phyloP scores from a whole-genome alignment of 1,140 invertebrate species.

The Drosophila pruinosa region DNA sequence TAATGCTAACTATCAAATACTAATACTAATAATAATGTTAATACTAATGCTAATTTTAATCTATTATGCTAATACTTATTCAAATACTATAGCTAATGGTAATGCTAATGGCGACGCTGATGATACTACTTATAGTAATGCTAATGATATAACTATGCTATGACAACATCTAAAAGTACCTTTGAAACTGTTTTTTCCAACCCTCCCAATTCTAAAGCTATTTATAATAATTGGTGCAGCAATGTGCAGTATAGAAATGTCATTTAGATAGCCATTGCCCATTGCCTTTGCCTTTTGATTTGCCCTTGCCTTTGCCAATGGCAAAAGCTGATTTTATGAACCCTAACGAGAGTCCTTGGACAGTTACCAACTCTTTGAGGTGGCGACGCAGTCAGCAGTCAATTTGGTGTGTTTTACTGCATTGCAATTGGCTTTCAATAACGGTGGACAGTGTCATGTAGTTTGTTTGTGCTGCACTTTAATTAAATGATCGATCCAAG shows the following conservation, averaged over 20 bases:
- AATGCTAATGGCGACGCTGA: no score
- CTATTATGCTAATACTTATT: no score
- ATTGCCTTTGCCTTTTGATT: neutral
- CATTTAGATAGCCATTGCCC: neutral
- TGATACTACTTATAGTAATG: no score
- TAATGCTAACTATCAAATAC: no score
- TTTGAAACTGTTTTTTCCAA: no score
- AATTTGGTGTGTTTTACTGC: constrained; percentile 11
- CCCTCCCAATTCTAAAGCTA: no score
- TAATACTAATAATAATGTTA: no score
- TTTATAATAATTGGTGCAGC: no score
- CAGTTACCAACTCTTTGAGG: neutral
- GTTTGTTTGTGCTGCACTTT: constrained; percentile 20
- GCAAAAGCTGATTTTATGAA: constrained; percentile 9
- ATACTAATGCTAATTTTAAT: neutral
- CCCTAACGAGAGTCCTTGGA: neutral
- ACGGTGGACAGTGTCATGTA: neutral
- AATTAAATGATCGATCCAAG: constrained; percentile 40
- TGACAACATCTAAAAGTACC: no score
- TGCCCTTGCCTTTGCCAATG: neutral
- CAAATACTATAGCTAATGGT: no score
- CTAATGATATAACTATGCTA: no score
- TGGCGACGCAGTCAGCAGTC: constrained; percentile 1
- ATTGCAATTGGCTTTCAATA: constrained; percentile 32
- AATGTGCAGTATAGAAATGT: neutral